A percentile compares a stretch with the other conserved stretches of the same genome.
phyloP scores from a whole-genome alignment of 2,113 vertebrate species.

The Oreochromis aureus region DNA sequence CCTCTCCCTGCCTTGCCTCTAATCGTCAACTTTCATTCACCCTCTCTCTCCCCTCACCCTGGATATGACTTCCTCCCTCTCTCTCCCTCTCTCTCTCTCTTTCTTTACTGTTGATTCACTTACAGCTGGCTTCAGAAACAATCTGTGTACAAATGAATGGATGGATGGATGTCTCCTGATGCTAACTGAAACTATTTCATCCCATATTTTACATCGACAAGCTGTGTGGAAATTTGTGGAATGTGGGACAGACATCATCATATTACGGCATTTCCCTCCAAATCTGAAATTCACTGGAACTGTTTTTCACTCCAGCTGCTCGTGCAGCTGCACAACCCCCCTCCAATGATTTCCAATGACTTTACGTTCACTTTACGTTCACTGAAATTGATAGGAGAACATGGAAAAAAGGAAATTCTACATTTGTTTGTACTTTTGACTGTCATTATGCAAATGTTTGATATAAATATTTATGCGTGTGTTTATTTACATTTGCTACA shows the following conservation, averaged over 20 bases:
- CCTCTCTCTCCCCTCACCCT: background rate
- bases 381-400: background rate
- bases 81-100: background rate
- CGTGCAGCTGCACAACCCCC: background rate
- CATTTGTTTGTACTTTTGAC: background rate
- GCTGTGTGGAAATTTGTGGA: background rate
- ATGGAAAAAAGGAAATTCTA: background rate
- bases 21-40: slow-evolving; percentile 29
- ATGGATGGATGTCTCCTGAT: background rate
- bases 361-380: background rate
- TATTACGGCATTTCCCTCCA: slow-evolving; percentile 2
- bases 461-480: background rate
- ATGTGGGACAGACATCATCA: background rate
- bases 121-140: background rate
- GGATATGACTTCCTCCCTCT: background rate
- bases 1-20: background rate
- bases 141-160: background rate
- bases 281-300: background rate
- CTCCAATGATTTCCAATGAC: background rate
- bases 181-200: background rate
- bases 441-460: background rate
- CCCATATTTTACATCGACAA: background rate
- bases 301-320: slow-evolving; percentile 6
- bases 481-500: background rate
- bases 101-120: background rate